A percentile compares a stretch with the other conserved stretches of the same genome.
Evolutionary conservation across 2,888 invertebrate species (phyloP).

Genomic region (Acronicta leporina): DNA sequence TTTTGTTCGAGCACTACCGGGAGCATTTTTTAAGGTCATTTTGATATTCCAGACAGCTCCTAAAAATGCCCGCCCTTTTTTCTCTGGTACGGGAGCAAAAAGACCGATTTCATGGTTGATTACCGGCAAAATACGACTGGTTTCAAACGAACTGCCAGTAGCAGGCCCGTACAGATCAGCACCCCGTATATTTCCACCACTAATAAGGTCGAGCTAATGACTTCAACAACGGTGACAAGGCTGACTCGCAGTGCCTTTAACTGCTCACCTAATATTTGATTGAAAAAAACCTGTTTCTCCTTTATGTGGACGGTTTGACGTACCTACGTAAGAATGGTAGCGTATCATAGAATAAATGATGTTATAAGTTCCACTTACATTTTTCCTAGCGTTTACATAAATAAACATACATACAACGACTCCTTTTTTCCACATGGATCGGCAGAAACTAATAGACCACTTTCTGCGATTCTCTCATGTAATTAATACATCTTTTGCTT

Average conservation of each 20-base stretch:
- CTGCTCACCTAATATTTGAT: constrained; percentile 27
- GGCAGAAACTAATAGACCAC: no score
- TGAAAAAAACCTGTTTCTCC: constrained; percentile 23
- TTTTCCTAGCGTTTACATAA: constrained; percentile 1
- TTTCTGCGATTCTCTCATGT: no score
- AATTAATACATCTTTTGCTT: no score
- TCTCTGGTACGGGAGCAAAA: no score
- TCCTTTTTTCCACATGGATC: no score
- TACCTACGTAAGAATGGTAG: background rate
- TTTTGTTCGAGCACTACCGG: no score
- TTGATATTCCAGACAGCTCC: no score
- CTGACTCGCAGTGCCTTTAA: constrained; percentile 21
- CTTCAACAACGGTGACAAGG: constrained; percentile 29
- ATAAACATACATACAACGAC: no score
- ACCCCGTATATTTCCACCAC: constrained; percentile 28
- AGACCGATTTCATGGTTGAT: no score
- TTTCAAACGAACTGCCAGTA: background rate
- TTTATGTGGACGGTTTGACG: constrained; percentile 8
- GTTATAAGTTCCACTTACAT: constrained; percentile 15
- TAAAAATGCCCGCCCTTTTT: no score
- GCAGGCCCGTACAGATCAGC: constrained; percentile 16
- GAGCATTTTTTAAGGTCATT: no score
- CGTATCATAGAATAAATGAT: constrained; percentile 11
- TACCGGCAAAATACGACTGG: background rate
- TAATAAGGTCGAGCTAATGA: constrained; percentile 46